Percentiles rank a stretch among this genome's conserved stretches.
phyloP scores from a whole-genome alignment of 1,140 invertebrate genomes.

The Drosophila carrolli region DNA sequence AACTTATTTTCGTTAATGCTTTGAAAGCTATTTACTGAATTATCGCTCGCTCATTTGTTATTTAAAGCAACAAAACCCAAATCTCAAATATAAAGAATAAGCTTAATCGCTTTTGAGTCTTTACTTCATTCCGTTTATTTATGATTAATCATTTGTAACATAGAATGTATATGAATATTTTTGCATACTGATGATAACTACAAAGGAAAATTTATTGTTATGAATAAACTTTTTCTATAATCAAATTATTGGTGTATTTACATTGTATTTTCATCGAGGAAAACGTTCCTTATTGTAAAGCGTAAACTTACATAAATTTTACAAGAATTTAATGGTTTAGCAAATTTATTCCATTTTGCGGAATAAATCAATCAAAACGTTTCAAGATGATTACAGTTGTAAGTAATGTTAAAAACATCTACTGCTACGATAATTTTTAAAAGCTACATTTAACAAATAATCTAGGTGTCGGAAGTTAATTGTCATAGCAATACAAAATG shows the following conservation, averaged over 20 bases:
- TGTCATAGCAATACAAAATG: background rate
- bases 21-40: slow-evolving; percentile 28
- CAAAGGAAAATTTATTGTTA: slow-evolving; percentile 56
- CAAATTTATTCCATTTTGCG: too few species aligned
- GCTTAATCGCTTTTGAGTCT: slow-evolving; percentile 16
- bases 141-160: slow-evolving; percentile 38
- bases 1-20: slow-evolving; percentile 30
- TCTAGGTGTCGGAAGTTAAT: background rate
- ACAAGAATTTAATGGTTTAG: too few species aligned
- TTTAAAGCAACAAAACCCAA: slow-evolving; percentile 36
- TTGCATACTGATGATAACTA: slow-evolving; percentile 54
- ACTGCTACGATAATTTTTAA: too few species aligned
- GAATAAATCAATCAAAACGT: too few species aligned
- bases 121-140: slow-evolving; percentile 46
- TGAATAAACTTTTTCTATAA: slow-evolving; percentile 69
- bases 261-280: too few species aligned
- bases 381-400: too few species aligned
- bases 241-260: background rate
- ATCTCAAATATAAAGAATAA: slow-evolving; percentile 17
- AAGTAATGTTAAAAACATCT: too few species aligned
- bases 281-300: too few species aligned
- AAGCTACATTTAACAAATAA: background rate
- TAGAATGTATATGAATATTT: slow-evolving; percentile 60
- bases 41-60: slow-evolving; percentile 51
- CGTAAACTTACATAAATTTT: too few species aligned